Percentiles rank a stretch among this genome's conserved stretches.
Conservation (phyloP, 1,140 invertebrate genomes). For the Dryas iulia region DNA sequence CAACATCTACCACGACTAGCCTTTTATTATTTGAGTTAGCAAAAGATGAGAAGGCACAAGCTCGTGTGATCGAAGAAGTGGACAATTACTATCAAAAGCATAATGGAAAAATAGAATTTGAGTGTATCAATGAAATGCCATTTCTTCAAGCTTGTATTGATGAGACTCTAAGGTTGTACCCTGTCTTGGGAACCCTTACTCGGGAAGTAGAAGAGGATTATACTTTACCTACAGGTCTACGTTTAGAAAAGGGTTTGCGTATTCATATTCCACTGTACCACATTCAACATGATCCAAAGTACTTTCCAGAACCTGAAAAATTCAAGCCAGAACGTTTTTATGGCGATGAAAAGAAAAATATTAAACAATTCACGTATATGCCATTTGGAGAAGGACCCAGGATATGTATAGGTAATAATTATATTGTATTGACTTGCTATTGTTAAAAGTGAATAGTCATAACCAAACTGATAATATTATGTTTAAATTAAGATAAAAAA, state of each 20-base stretch:
- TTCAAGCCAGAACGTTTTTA: background rate
- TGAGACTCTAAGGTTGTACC: conserved; percentile 61
- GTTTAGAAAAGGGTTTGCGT: background rate
- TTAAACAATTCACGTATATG: background rate
- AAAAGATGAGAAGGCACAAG: conserved; percentile 80
- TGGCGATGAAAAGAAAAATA: conserved; percentile 6
- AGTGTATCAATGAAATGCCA: conserved; percentile 65
- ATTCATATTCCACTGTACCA: background rate
- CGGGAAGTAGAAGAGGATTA: conserved; percentile 58
- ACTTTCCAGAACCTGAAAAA: conserved; percentile 2
- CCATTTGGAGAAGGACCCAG: background rate
- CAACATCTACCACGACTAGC: conserved; percentile 73
- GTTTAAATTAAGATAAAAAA: too few species aligned
- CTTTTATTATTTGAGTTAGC: conserved; percentile 82
- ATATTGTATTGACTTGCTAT: background rate
- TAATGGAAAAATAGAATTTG: conserved; percentile 59
- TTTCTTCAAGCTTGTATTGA: conserved; percentile 51
- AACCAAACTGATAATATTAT: too few species aligned
- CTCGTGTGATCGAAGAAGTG: conserved; percentile 80
- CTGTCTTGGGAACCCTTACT: conserved; percentile 44
- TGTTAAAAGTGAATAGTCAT: too few species aligned
- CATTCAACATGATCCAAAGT: background rate
- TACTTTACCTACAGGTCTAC: conserved; percentile 48
- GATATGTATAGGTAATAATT: background rate
- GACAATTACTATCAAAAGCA: conserved; percentile 55